These are phyloP conservation scores for Rhagophthalmus giganteus DNA, from an alignment of 2,888 invertebrate genomes.

Conservation along the genomic window DNA sequence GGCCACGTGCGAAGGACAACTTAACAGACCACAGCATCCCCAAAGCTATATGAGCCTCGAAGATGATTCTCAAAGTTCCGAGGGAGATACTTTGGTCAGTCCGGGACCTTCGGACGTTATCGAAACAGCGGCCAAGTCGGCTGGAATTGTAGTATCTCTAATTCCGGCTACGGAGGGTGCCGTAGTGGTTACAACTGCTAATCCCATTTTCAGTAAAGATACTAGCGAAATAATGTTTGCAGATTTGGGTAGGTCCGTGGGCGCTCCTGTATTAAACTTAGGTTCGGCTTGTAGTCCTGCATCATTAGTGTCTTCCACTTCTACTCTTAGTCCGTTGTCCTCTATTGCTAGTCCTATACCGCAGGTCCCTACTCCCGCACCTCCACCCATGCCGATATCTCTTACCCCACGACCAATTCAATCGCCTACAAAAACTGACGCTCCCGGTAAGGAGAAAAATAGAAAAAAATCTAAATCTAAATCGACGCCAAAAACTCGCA, in stretches of 20 bases:
- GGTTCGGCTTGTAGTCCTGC: constrained; percentile 56
- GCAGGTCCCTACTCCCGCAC: constrained; percentile 59
- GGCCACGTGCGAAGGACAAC: constrained; percentile 87
- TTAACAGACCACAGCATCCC: constrained; percentile 82
- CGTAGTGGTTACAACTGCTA: constrained; percentile 48
- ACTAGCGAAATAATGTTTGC: constrained; percentile 58
- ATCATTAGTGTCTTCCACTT: constrained; percentile 63
- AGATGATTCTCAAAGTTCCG: constrained; percentile 86
- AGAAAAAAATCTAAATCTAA: constrained; percentile 82
- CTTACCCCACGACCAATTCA: constrained; percentile 58
- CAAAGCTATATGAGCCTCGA: constrained; percentile 85
- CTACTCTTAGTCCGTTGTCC: constrained; percentile 69
- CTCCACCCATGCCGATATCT: constrained; percentile 60
- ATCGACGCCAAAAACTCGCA: constrained; percentile 77
- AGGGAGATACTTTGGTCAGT: constrained; percentile 60
- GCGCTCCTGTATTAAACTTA: constrained; percentile 59
- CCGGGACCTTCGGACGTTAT: constrained; percentile 58
- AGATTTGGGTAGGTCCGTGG: constrained; percentile 64
- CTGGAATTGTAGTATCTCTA: constrained; percentile 70
- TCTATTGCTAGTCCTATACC: constrained; percentile 65
- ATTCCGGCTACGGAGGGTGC: constrained; percentile 61
- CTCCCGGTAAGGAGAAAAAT: constrained; percentile 77
- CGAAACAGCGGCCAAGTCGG: constrained; percentile 67
- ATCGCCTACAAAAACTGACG: constrained; percentile 54
- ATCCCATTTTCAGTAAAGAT: constrained; percentile 47